Conservation (phyloP, 1,140 invertebrate species). For the Ostrea edulis region DNA sequence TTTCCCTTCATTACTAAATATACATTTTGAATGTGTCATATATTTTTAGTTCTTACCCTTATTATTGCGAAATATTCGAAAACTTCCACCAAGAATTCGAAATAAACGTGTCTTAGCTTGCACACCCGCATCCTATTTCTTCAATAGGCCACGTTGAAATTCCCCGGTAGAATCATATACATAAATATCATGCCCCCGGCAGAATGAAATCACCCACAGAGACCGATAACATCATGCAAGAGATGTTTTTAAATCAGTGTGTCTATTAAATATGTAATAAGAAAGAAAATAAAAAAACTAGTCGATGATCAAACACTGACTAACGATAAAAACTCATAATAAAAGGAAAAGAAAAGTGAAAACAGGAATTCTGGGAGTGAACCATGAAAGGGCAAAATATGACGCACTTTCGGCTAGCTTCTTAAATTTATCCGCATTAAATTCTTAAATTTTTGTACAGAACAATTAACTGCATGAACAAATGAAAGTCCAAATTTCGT, state of each 20-base stretch:
- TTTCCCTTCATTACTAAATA: neutral
- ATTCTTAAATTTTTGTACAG: neutral
- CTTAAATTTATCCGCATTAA: neutral
- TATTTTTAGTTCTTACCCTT: constrained; percentile 5
- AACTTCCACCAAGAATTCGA: neutral
- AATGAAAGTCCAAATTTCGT: neutral
- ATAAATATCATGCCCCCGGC: neutral
- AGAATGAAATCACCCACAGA: too few species aligned
- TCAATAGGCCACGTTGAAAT: neutral
- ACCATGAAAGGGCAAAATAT: neutral
- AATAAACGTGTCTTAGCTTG: neutral
- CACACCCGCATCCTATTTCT: neutral
- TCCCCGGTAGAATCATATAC: neutral
- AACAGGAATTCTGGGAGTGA: neutral
- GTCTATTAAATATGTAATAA: neutral
- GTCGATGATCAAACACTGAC: neutral
- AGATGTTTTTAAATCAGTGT: neutral
- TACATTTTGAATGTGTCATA: neutral
- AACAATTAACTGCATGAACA: neutral
- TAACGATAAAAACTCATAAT: neutral
- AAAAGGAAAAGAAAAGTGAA: neutral
- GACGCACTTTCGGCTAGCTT: neutral
- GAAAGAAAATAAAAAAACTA: neutral
- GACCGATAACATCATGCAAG: neutral
- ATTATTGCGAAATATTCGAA: neutral